Conservation (phyloP, 2,888 invertebrate genomes). For the Euplagia quadripunctaria region DNA sequence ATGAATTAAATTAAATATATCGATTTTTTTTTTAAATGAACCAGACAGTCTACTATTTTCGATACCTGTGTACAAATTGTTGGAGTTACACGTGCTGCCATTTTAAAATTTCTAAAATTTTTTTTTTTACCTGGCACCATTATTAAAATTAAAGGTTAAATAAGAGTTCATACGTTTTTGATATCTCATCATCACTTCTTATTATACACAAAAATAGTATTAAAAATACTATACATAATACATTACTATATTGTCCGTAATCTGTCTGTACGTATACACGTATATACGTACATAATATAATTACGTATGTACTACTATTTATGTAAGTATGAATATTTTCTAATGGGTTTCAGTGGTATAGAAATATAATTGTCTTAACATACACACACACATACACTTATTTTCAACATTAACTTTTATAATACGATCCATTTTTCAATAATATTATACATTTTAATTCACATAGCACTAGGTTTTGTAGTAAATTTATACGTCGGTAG, state of each 20-base stretch:
- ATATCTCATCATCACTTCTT: constrained; percentile 7
- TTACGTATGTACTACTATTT: background rate
- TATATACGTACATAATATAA: background rate
- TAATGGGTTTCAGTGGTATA: background rate
- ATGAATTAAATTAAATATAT: constrained; percentile 18
- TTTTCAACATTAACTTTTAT: background rate
- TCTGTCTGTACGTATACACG: background rate
- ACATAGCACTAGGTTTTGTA: background rate
- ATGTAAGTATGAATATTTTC: background rate
- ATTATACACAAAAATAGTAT: constrained; percentile 3
- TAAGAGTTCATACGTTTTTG: background rate
- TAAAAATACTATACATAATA: constrained; percentile 1
- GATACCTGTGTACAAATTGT: background rate
- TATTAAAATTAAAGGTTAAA: background rate
- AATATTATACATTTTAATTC: background rate
- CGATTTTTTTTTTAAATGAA: background rate
- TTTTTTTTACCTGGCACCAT: constrained; percentile 1
- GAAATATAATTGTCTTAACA: background rate
- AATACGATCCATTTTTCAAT: background rate
- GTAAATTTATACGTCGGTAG: background rate
- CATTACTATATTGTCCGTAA: background rate
- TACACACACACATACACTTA: background rate
- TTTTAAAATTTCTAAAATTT: background rate
- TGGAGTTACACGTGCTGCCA: background rate
- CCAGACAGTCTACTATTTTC: background rate